phyloP scores from a whole-genome alignment of 1,140 invertebrate species.

The Anastrepha ludens region DNA sequence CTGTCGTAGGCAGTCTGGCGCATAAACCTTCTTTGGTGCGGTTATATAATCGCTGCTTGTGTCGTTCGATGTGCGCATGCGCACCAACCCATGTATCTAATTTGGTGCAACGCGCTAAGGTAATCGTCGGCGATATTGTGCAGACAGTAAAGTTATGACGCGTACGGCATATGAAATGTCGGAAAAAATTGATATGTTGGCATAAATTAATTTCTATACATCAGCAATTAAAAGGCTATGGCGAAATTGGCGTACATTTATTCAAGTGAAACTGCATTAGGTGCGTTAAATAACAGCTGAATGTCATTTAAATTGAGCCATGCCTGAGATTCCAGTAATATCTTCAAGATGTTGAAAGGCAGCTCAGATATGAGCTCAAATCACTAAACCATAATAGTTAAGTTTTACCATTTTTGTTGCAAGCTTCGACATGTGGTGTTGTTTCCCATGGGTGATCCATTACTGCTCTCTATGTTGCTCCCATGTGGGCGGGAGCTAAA shows the following conservation, averaged over 20 bases:
- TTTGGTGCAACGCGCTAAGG: background rate
- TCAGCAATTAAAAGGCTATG: background rate
- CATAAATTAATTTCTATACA: background rate
- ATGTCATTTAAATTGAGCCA: background rate
- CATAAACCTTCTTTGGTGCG: constrained; percentile 16
- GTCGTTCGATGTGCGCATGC: background rate
- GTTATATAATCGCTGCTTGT: background rate
- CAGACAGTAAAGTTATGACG: background rate
- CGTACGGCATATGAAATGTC: background rate
- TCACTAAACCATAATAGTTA: too few species aligned
- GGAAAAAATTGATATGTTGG: constrained; percentile 13
- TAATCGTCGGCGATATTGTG: background rate
- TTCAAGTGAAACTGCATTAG: background rate
- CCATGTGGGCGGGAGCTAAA: too few species aligned
- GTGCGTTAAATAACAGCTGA: background rate
- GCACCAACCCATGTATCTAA: background rate
- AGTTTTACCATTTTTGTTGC: too few species aligned
- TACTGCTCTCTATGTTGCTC: too few species aligned
- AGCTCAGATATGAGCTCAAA: too few species aligned
- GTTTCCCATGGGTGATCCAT: too few species aligned
- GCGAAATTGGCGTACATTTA: background rate
- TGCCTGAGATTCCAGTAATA: background rate
- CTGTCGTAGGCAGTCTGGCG: background rate
- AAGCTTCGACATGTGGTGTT: too few species aligned
- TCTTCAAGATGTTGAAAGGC: too few species aligned